Conservation (phyloP, 2,888 invertebrate species). For the Fragum whitleyi region DNA sequence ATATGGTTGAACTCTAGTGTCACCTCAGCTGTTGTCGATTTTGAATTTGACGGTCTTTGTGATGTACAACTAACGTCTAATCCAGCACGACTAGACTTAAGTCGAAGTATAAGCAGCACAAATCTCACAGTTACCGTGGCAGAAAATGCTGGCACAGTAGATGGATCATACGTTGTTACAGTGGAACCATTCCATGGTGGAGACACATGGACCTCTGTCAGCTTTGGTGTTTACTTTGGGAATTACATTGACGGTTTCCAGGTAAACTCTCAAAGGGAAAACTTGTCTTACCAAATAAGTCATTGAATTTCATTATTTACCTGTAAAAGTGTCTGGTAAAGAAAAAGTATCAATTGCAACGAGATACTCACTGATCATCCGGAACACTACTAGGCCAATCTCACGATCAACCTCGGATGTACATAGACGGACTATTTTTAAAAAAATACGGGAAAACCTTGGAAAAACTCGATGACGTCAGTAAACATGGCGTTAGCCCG, state of each 20-base stretch:
- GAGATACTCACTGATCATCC: too few relatives aligned
- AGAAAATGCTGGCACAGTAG: constrained; percentile 13
- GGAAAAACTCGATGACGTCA: too few relatives aligned
- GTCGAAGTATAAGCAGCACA: constrained; percentile 12
- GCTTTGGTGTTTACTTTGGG: constrained; percentile 44
- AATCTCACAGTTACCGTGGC: constrained; percentile 36
- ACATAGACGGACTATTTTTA: too few relatives aligned
- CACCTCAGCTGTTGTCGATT: constrained; percentile 11
- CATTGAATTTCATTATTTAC: too few relatives aligned
- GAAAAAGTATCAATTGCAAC: too few relatives aligned
- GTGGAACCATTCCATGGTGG: constrained; percentile 27
- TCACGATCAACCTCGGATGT: too few relatives aligned
- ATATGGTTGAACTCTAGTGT: constrained; percentile 50
- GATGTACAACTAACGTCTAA: constrained; percentile 28
- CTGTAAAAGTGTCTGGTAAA: too few relatives aligned
- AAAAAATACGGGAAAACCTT: too few relatives aligned
- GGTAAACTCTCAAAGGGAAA: constrained; percentile 22
- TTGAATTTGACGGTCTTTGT: constrained; percentile 55
- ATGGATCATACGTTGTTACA: constrained; percentile 9
- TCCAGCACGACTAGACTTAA: constrained; percentile 27
- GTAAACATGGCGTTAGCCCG: too few relatives aligned
- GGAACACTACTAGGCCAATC: too few relatives aligned
- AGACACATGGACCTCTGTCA: constrained; percentile 31
- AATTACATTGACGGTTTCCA: constrained; percentile 47
- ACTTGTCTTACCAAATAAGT: too few relatives aligned